Percentiles rank a stretch among this genome's conserved stretches.
These are phyloP conservation scores for Alosa sapidissima DNA, from an alignment of 2,797 vertebrate genomes.

Conservation along the genomic window DNA sequence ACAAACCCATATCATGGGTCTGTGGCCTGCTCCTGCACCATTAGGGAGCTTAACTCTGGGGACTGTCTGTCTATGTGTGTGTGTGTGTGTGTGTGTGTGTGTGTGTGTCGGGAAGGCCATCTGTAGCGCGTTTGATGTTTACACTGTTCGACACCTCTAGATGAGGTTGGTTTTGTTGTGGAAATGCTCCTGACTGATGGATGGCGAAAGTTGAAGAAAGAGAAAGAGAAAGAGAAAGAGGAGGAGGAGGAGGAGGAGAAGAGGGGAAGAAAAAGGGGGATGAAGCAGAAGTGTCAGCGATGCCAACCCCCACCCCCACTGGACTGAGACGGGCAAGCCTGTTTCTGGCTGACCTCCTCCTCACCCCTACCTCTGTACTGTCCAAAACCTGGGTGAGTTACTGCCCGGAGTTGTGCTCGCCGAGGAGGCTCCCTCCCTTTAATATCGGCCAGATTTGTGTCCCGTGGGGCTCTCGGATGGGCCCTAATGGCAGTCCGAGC, in stretches of 20 bases:
- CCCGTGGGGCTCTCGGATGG: conserved; percentile 49
- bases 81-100: background rate
- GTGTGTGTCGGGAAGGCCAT: conserved; percentile 5
- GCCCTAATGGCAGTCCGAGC: conserved; percentile 45
- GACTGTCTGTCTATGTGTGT: background rate
- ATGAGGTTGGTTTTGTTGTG: background rate
- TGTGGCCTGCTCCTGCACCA: background rate
- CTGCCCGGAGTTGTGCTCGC: conserved; percentile 54
- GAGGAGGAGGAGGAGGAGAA: background rate
- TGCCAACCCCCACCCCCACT: conserved; percentile 16
- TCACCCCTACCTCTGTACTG: conserved; percentile 70
- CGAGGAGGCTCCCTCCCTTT: conserved; percentile 43
- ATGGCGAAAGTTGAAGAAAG: conserved; percentile 26
- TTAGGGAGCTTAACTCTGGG: background rate
- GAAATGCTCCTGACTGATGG: conserved; percentile 21
- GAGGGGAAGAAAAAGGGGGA: background rate
- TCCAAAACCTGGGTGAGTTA: conserved; percentile 69
- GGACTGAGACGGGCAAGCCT: conserved; percentile 49
- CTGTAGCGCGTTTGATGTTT: background rate
- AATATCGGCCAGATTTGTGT: conserved; percentile 55
- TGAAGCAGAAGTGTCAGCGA: background rate
- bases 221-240: background rate
- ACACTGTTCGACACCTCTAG: background rate
- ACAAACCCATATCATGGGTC: conserved; percentile 1
- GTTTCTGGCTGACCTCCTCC: conserved; percentile 70